Evolutionary conservation across 2,888 invertebrate genomes (phyloP), one percentile per base, ranked within the genome.

Genomic region (Drosophila subsilvestris): DNA sequence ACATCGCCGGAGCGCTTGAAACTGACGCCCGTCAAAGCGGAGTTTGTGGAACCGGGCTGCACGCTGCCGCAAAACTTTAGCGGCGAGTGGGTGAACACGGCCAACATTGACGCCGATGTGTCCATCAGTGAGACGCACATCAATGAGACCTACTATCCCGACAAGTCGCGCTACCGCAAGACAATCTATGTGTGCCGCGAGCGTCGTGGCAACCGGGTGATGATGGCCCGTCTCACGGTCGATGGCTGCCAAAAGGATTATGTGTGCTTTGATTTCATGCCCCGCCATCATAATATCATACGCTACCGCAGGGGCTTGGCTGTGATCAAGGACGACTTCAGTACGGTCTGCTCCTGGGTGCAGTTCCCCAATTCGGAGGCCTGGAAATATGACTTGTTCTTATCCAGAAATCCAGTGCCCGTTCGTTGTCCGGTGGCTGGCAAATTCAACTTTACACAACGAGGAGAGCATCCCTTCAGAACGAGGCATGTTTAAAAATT

Each of bases 231-330:
- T 68, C 94, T 99, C 9, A 98, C 98, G 1, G 98, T 99, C 0
- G 99, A 99, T 91, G 98, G 98, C 63, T 94, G 98, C 92, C 99
- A 99, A 93, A 98, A 98, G 89, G 99, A 99, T 94, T 99, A 97
- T 90, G 95, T 98, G 8, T 99, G 99, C 90, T 98, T 98, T 86
- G 98, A 99, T 90, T 98, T 99, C 91, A 95, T 98, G 56, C 97
- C 98, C 0, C 95, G 97, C 63, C 98, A 99, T 93, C 98, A 98
- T 91, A 99, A 98, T 91, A 94, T 99, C 66, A 98, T 99, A 80
- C 94, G 99, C 79, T 99, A 96, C 92, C 94, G 97, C 43, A 96
- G 95, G 92, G 97, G 98, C 7, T 90, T 97, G 55, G 98, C 98
- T 1, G 97, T 98, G 80, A 98, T 98, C 59, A 96, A 95, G 89